Conservation (phyloP, 2,113 vertebrate species). For the Larimichthys polyactis region DNA sequence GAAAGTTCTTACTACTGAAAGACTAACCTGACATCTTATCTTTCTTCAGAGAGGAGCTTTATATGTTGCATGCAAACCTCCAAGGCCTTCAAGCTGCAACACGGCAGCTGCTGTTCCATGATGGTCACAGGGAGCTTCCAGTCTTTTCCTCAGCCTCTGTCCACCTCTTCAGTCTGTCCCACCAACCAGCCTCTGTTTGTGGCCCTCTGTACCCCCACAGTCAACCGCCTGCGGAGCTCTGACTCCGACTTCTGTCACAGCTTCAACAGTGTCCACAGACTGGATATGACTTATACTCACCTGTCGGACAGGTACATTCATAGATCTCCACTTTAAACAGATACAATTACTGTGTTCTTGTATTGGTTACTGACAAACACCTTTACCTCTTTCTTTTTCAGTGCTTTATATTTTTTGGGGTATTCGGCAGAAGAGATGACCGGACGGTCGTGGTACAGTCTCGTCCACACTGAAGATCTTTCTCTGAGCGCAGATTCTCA, state of each 20-base stretch:
- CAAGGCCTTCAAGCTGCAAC: constrained; percentile 81
- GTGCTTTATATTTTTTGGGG: constrained; percentile 85
- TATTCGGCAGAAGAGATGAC: constrained; percentile 82
- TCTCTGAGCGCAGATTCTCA: constrained; percentile 76
- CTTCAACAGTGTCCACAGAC: constrained; percentile 83
- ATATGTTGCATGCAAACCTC: constrained; percentile 84
- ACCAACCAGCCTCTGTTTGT: constrained; percentile 74
- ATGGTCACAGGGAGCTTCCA: constrained; percentile 80
- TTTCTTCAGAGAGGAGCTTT: constrained; percentile 83
- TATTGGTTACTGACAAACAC: background rate
- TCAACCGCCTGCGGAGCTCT: constrained; percentile 1
- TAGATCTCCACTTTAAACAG: accelerated
- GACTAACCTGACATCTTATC: background rate
- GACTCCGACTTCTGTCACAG: constrained; percentile 18
- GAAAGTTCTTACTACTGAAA: background rate
- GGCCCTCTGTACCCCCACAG: constrained; percentile 84
- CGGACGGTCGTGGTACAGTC: constrained; percentile 88
- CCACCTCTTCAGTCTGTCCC: constrained; percentile 23
- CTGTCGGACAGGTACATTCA: constrained; percentile 74
- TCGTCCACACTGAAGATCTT: constrained; percentile 87
- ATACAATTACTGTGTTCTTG: background rate
- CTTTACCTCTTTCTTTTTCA: constrained; percentile 51
- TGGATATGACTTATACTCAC: constrained; percentile 85
- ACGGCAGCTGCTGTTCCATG: constrained; percentile 76
- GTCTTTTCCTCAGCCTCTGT: constrained; percentile 26